Evolutionary conservation across 2,113 vertebrate species (phyloP).

Genomic region (Tetrao urogallus): DNA sequence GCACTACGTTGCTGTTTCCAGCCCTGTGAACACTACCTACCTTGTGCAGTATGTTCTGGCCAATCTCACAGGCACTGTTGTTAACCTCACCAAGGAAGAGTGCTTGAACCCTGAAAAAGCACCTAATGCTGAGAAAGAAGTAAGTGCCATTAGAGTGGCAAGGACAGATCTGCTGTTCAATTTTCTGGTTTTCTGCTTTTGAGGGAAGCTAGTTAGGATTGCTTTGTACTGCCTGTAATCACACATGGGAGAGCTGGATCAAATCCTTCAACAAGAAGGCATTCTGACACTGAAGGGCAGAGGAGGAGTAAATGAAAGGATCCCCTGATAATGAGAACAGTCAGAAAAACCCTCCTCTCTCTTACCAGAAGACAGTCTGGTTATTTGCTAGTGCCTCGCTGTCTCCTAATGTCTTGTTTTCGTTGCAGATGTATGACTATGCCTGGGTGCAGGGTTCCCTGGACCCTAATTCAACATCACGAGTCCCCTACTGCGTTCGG

Average conservation of each 20-base stretch:
- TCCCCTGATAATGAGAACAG: neutral
- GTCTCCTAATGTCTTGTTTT: neutral
- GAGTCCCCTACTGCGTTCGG: constrained; percentile 79
- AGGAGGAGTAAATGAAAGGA: neutral
- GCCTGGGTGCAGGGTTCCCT: constrained; percentile 86
- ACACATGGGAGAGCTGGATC: neutral
- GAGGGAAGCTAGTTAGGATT: neutral
- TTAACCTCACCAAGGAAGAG: constrained; percentile 83
- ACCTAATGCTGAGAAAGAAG: constrained; percentile 80
- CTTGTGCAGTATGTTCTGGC: constrained; percentile 87
- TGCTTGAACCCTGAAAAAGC: constrained; percentile 81
- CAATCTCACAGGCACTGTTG: constrained; percentile 85
- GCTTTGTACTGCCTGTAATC: fast-evolving
- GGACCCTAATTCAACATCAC: constrained; percentile 75
- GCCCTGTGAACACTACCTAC: constrained; percentile 77
- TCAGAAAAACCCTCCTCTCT: too few relatives aligned
- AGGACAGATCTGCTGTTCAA: neutral
- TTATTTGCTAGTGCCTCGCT: neutral
- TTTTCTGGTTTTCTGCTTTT: too few relatives aligned
- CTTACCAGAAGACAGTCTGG: neutral
- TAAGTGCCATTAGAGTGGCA: constrained; percentile 29
- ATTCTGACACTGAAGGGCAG: neutral
- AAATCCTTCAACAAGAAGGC: neutral
- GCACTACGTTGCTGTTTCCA: constrained; percentile 86
- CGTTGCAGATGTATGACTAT: constrained; percentile 83